Evolutionary conservation across 2,797 vertebrate genomes (phyloP).

Genomic region (Danionella dracula): DNA sequence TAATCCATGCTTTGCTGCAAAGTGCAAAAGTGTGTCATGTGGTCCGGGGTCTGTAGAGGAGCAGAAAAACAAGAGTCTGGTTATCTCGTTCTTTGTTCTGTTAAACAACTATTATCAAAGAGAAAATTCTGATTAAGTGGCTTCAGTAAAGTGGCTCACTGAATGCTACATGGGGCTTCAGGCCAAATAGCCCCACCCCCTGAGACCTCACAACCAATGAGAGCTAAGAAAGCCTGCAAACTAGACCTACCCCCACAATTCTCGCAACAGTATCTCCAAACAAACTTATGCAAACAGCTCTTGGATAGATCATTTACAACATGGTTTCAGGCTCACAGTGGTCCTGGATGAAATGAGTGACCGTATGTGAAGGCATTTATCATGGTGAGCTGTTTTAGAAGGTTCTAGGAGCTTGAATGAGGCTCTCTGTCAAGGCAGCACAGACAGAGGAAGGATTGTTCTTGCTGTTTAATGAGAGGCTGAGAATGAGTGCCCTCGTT

Average conservation of each 20-base stretch:
- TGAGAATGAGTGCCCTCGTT: constrained; percentile 26
- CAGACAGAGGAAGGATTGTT: constrained; percentile 33
- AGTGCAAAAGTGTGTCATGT: constrained; percentile 80
- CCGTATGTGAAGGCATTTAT: background rate
- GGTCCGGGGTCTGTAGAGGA: constrained; percentile 48
- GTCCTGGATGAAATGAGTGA: background rate
- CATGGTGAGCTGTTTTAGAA: background rate
- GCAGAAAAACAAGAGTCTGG: constrained; percentile 19
- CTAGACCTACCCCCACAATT: constrained; percentile 2
- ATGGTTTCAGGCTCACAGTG: background rate
- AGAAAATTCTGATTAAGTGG: background rate
- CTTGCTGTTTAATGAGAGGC: constrained; percentile 32
- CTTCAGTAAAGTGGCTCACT: background rate
- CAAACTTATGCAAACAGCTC: background rate
- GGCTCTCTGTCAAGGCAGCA: constrained; percentile 7
- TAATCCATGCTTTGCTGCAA: constrained; percentile 77
- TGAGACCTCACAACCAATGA: constrained; percentile 10
- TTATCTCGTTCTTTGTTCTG: background rate
- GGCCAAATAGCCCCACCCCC: background rate
- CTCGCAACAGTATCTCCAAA: background rate
- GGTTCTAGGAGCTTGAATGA: constrained; percentile 12
- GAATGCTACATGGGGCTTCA: background rate
- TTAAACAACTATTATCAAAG: background rate
- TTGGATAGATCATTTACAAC: constrained; percentile 19
- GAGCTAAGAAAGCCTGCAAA: background rate